Percentiles rank a stretch among this genome's conserved stretches.
phyloP scores from a whole-genome alignment of 2,797 vertebrate species.

The Pipistrellus nathusii region DNA sequence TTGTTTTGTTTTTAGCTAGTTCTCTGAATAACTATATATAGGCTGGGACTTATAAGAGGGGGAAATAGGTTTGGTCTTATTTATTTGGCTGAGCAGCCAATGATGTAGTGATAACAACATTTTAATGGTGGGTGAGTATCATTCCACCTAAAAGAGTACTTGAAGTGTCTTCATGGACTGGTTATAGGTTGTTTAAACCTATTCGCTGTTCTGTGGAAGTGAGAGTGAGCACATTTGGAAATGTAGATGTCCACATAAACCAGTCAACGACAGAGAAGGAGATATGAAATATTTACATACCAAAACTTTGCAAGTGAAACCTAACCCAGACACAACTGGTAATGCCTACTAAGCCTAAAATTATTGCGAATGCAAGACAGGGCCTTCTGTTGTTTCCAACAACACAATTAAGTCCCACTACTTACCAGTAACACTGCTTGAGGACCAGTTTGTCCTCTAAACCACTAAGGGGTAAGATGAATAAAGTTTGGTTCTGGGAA shows the following conservation, averaged over 20 bases:
- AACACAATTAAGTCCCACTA: background rate
- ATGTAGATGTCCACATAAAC: background rate
- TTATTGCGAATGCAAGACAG: background rate
- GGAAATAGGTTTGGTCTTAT: background rate
- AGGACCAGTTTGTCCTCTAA: background rate
- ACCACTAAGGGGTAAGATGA: background rate
- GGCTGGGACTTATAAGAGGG: background rate
- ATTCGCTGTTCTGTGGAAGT: background rate
- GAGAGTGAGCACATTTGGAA: background rate
- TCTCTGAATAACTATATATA: background rate
- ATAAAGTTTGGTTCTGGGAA: background rate
- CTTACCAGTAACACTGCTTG: background rate
- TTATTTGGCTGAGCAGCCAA: background rate
- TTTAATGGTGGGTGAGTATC: slow-evolving; percentile 47
- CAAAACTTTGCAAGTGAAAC: slow-evolving; percentile 14
- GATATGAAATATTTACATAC: background rate
- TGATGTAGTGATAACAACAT: background rate
- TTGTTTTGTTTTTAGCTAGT: background rate
- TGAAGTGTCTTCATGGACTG: background rate
- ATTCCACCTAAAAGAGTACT: background rate
- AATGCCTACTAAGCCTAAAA: background rate
- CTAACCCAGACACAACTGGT: background rate
- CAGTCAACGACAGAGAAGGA: background rate
- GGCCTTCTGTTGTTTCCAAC: background rate
- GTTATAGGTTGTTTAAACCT: background rate